Base-by-base conservation (phyloP, 2,888 invertebrate genomes). In the Metellina segmentata region DNA sequence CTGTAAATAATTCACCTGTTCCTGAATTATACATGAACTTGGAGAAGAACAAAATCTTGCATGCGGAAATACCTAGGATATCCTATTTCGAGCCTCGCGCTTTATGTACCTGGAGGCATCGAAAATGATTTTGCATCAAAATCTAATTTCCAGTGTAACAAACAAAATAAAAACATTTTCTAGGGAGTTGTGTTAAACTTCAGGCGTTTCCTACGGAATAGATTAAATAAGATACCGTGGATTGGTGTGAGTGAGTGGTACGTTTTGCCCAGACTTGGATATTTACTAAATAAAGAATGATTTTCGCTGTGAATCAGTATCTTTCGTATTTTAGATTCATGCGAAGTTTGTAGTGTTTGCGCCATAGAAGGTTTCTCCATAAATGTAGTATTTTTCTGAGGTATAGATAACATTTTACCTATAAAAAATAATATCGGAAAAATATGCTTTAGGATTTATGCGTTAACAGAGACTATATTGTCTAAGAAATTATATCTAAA, bases 81-180 rank as follows among this genome's bases (percentile, higher is more conserved):
- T 82, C 72, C 51, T 53, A 52, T 81, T 49, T 81, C 70, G 48
- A 34, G 52, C 52, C 19, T 71, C 71, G 20, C 72, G 51, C 69
- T n/a, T 82, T 82, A 16, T 51, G 19, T 52, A 52, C 71, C 72
- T 51, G 48, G 0, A 72, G 52, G 71, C 71, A 82, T 72, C 71
- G 71, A 82, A 82, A 51, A 82, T 82, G 82, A 71, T 52, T 82
- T 72, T 82, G 71, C 82, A 82, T 82, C 71, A 72, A 82, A 82
- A 52, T 52, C 71, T 52, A 82, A 82, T 72, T 72, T 82, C 71
- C 71, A n/a, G 20, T 48, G 81, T 69, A 34, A 81, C 49, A 34
- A 34, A 34, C 34, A 81, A 70, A 79, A 79, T 79, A 61, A 79
- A 69, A 81, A n/a, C 69, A 69, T 81, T 69, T 81, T 70, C 49